Conservation (phyloP, 2,888 invertebrate genomes). For the Netelia fuscicornis region DNA sequence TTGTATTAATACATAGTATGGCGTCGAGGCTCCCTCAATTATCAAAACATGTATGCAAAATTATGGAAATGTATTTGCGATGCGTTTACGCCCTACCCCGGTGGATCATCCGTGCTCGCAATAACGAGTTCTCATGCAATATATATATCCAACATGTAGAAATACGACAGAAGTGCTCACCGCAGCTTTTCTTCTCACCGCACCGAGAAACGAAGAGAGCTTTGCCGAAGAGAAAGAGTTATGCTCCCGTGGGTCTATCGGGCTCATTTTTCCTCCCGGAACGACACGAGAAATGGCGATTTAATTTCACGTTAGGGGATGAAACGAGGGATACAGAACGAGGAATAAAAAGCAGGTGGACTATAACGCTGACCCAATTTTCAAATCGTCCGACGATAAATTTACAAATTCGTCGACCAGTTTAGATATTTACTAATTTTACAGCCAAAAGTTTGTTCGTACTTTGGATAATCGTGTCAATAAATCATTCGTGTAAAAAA, state of each 20-base stretch:
- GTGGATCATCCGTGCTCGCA: constrained; percentile 72
- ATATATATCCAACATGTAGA: constrained; percentile 57
- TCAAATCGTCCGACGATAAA: constrained; percentile 46
- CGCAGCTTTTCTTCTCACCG: constrained; percentile 32
- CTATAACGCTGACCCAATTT: constrained; percentile 56
- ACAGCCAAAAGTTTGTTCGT: too few species aligned
- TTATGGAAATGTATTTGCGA: constrained; percentile 83
- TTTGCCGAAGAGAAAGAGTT: constrained; percentile 57
- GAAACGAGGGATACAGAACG: constrained; percentile 29
- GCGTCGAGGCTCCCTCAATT: constrained; percentile 75
- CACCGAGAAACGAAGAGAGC: constrained; percentile 41
- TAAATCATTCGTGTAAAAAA: too few species aligned
- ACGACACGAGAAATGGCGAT: constrained; percentile 56
- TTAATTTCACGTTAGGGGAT: constrained; percentile 66
- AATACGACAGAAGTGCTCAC: constrained; percentile 43
- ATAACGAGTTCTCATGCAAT: constrained; percentile 66
- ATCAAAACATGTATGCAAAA: constrained; percentile 84
- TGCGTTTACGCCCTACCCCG: constrained; percentile 75
- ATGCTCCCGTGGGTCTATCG: constrained; percentile 50
- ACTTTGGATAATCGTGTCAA: too few species aligned
- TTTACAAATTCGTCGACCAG: constrained; percentile 29
- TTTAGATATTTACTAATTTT: background rate
- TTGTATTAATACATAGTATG: constrained; percentile 53
- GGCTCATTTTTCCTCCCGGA: constrained; percentile 44
- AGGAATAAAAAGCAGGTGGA: constrained; percentile 45